A percentile compares a stretch with the other conserved stretches of the same genome.
Evolutionary conservation across 2,113 vertebrate genomes (phyloP).

Genomic region (Charadrius vociferus): DNA sequence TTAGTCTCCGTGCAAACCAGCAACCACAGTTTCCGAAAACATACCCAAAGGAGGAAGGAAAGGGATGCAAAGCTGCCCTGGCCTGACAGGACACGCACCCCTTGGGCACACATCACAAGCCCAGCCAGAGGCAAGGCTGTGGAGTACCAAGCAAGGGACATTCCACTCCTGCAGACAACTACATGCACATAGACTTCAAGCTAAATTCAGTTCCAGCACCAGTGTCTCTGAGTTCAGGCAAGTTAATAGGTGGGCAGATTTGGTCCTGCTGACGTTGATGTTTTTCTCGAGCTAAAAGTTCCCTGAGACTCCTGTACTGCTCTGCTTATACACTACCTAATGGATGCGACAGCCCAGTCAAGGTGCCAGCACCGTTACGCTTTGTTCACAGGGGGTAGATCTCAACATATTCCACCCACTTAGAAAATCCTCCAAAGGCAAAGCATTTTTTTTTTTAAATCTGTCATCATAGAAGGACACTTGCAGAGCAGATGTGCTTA

Average conservation of each 20-base stretch:
- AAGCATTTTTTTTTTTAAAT: not conserved
- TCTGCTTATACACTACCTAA: not conserved
- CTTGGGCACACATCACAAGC: not conserved
- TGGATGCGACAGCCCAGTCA: conserved; percentile 12
- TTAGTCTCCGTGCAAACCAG: not conserved
- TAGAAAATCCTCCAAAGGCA: not conserved
- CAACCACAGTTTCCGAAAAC: not conserved
- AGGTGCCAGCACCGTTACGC: not conserved
- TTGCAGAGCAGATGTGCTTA: conserved; percentile 30
- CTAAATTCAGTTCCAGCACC: not conserved
- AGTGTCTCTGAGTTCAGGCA: not conserved
- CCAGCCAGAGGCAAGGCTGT: not conserved
- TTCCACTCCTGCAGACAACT: not conserved
- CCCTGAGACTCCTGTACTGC: not conserved
- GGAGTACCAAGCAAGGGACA: not conserved
- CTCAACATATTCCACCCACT: not conserved
- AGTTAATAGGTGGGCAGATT: not conserved
- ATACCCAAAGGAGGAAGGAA: not conserved
- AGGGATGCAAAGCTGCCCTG: not conserved
- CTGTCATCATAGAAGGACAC: conserved; percentile 29
- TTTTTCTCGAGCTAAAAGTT: not conserved
- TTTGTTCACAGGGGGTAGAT: not conserved
- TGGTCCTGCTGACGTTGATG: not conserved
- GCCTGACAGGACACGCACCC: not conserved
- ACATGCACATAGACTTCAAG: not conserved